Evolutionary conservation across 2,797 vertebrate genomes (phyloP), one percentile per base, ranked within the genome.

Genomic region (Erethizon dorsatum): DNA sequence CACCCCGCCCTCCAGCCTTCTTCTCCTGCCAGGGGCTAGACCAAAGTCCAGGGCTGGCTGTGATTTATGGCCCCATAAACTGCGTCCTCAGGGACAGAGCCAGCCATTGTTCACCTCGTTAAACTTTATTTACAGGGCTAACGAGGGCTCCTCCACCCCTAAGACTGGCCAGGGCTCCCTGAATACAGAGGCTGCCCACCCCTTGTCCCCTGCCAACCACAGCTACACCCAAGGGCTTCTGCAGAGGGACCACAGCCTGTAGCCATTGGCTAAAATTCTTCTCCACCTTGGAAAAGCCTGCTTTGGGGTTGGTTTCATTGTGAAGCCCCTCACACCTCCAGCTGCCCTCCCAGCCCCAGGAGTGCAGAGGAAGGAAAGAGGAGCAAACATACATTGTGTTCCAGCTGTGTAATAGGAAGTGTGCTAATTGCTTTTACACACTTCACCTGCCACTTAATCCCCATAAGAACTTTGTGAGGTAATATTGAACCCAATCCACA

Each of bases 1-100:
- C 96, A 95, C 96, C 94, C 97, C 80, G 31, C 96, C 98, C 84
- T 83, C 9, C 83, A 96, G 97, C 97, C 96, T 95, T 97, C 98
- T 97, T 97, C 95, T 98, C 97, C 98, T 96, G 83, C 97, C 95
- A 96, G 98, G 98, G 97, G 98, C 98, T 98, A 98, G 98, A 98
- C 98, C 98, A 98, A 98, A 98, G 98, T 98, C 98, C 98, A 98
- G 98, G 97, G 98, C 97, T 98, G 97, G 98, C 98, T 98, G 98
- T 98, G 99, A 99, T 99, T 99, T 99, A 99, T 97, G 98, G 97
- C 98, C 98, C 98, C 98, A 99, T 99, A 99, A 99, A 99, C 98
- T 31, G 97, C 96, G 98, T 99, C 99, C 99, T 98, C 98, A 82
- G 98, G 98, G 98, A 98, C 98, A 98, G 97, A 98, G 98, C 97